phyloP scores from a whole-genome alignment of 2,113 vertebrate species.

The Oxygymnocypris stewartii region DNA sequence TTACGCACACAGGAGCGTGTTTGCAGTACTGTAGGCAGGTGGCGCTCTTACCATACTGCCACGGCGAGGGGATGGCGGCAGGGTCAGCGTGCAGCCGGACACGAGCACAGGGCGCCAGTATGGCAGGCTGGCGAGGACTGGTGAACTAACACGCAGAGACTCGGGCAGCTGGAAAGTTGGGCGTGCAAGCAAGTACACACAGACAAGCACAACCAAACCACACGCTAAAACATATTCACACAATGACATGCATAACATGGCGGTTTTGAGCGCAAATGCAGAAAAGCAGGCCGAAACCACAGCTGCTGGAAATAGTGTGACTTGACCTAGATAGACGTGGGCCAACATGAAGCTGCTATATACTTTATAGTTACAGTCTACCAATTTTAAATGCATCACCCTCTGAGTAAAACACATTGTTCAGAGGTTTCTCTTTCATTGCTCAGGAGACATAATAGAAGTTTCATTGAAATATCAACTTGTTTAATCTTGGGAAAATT shows the following conservation, averaged over 20 bases:
- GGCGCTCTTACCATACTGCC: slow-evolving; percentile 82
- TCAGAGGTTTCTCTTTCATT: not conserved
- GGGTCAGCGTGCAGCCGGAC: slow-evolving; percentile 75
- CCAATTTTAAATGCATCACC: not conserved
- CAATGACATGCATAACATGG: not conserved
- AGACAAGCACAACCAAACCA: slow-evolving; percentile 33
- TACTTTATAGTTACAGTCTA: not conserved
- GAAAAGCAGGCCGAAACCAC: not conserved
- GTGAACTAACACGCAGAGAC: slow-evolving; percentile 83
- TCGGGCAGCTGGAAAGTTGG: slow-evolving; percentile 74
- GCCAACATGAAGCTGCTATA: not conserved
- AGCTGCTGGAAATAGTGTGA: not conserved
- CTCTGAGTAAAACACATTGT: not conserved
- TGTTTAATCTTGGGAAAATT: not conserved
- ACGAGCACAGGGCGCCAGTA: slow-evolving; percentile 68
- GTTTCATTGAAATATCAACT: not conserved
- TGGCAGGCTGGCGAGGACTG: slow-evolving; percentile 76
- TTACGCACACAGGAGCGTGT: not conserved
- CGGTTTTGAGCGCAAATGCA: not conserved
- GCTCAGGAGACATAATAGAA: not conserved
- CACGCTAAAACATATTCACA: slow-evolving; percentile 19
- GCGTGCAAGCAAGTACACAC: slow-evolving; percentile 48
- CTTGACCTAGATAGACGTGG: slow-evolving; percentile 8
- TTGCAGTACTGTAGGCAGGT: not conserved
- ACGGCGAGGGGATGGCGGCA: slow-evolving; percentile 78